Evolutionary conservation across 2,888 invertebrate species (phyloP), one percentile per base, ranked within the genome.

Genomic region (Zygaena filipendulae): DNA sequence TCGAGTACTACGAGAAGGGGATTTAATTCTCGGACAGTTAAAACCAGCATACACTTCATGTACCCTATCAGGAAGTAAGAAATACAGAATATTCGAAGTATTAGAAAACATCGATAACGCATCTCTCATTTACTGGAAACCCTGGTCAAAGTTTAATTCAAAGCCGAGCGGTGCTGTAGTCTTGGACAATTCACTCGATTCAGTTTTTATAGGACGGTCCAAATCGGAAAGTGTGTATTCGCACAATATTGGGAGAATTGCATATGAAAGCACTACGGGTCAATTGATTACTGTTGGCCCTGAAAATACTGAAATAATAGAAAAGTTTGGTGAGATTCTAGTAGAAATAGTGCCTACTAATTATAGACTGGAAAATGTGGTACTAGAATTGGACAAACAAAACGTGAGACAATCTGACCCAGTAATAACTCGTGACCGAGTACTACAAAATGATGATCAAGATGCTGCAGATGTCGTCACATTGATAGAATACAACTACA

Each of bases 341-440:
- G 84, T 90, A 4, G 93, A 93, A 71, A 85, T 87, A 1, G 92
- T 92, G 59, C 92, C 93, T 1, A 75, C 84, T 18, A 81, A 84
- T 32, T 94, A 94, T 56, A 90, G 91, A 58, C 63, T 93, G 44
- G 85, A 83, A 30, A 79, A 82, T 32, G 84, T 89, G n/a, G 82
- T 82, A 41, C 69, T 87, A 42, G 84, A 84, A 42, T 59, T 66
- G 21, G 51, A 59, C 29, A 84, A 84, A 29, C 74, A 81, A 39
- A 81, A 82, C 27, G 66, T 81, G 9, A 63, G 70, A 4, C 74
- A 72, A 39, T 47, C 42, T 3, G 81, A 82, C 40, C 70, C 80
- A 4, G 75, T 80, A 32, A 66, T 83, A 25, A 67, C 86, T 41
- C 84, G 81, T 43, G 80, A 82, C 52, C 49, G 71, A 13, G 49